These are phyloP conservation scores for Callorhinus ursinus DNA, from an alignment of 2,113 vertebrate species.

Conservation along the genomic window DNA sequence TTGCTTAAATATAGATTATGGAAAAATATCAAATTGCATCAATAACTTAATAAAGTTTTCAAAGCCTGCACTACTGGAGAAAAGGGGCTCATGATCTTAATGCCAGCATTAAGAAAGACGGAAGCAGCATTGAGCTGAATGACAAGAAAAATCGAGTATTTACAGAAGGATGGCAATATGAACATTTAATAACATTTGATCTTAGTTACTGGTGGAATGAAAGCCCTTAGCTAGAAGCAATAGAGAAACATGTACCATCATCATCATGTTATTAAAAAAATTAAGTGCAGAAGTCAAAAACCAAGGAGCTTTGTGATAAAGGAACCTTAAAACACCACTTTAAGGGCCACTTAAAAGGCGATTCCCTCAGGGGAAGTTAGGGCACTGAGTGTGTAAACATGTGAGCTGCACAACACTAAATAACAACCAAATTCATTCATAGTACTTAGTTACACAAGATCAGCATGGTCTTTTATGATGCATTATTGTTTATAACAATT, in stretches of 20 bases:
- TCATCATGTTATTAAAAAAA: constrained; percentile 79
- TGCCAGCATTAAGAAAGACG: constrained; percentile 95
- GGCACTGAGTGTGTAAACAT: constrained; percentile 79
- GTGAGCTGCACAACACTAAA: constrained; percentile 72
- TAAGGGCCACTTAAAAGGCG: constrained; percentile 75
- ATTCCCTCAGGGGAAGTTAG: constrained; percentile 69
- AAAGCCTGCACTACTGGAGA: constrained; percentile 85
- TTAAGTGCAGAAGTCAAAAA: constrained; percentile 81
- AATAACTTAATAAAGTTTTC: constrained; percentile 93
- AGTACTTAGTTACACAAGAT: constrained; percentile 68
- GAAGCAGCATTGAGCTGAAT: constrained; percentile 85
- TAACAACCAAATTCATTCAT: constrained; percentile 75
- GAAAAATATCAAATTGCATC: constrained; percentile 90
- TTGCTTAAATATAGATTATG: constrained; percentile 90
- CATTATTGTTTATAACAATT: constrained; percentile 70
- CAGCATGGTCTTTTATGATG: constrained; percentile 70
- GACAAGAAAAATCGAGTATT: constrained; percentile 81
- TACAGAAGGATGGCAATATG: constrained; percentile 82
- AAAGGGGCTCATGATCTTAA: constrained; percentile 91
- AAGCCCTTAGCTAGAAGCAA: constrained; percentile 78
- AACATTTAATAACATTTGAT: constrained; percentile 78
- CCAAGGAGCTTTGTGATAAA: constrained; percentile 65
- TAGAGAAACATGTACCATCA: constrained; percentile 82
- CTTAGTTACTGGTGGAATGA: constrained; percentile 81
- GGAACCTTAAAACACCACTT: constrained; percentile 74